Evolutionary conservation across 2,113 vertebrate species (phyloP), one percentile per base, ranked within the genome.

Genomic region (Plecturocebus donacophilus): DNA sequence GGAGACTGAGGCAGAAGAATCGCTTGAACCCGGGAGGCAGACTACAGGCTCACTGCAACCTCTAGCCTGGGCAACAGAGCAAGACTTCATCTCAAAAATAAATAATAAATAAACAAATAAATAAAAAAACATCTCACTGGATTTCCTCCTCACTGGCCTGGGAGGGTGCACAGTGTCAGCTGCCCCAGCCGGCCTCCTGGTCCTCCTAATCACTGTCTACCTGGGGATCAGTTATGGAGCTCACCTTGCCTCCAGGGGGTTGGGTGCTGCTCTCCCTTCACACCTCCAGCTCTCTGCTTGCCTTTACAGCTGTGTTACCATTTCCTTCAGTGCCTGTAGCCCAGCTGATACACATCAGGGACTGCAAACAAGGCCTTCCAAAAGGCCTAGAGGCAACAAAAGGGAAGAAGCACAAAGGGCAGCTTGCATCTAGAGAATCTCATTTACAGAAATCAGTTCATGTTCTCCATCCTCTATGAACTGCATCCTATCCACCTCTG

Each of bases 161-260:
- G 19, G 27, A 58, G 47, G 23, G 9, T 54, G 25, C 42, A 2
- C 9, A 27, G n/a, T 2, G 3, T 8, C 61, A 8, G 61, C 6
- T 6, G 54, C 49, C 19, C 38, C 68, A 8, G 13, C 77, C 45
- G 45, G 27, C 47, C 54, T 47, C 40, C 30, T 1, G 8, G 47
- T 30, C 27, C 30, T 64, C 2, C 40, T 0, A 14, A 12, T 47
- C 30, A 17, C 8, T 20, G 21, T 47, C 70, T 73, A 0, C 27
- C 2, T 32, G 40, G 6, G 32, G 10, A 71, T 10, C 88, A 77
- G 8, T 56, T 32, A 25, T 56, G 25, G 19, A 45, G 25, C 17
- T 42, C 12, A 21, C 16, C 85, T 49, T 0, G 3, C 90, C 70
- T 61, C 0, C 0, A 23, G 8, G 19, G 11, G 8, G 1, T 2